A percentile compares a stretch with the other conserved stretches of the same genome.
These are phyloP conservation scores for Hirtodrosophila cameraria DNA, from an alignment of 2,888 invertebrate species.

Conservation along the genomic window DNA sequence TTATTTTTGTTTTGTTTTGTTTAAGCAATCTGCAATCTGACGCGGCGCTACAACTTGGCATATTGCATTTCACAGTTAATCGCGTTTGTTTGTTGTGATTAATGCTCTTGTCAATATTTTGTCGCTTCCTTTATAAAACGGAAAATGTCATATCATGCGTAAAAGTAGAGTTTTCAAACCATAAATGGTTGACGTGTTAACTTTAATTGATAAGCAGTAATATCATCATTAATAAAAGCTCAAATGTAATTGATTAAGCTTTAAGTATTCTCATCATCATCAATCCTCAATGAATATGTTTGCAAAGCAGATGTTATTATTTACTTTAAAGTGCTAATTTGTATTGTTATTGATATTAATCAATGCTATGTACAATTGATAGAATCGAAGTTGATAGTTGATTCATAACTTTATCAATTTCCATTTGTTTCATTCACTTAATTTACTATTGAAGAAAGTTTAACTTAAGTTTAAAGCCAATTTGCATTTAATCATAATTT, in stretches of 20 bases:
- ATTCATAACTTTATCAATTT: too few species aligned
- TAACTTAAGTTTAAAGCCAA: too few species aligned
- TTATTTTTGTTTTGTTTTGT: slow-evolving; percentile 5
- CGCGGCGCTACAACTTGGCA: slow-evolving; percentile 33
- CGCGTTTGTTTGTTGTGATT: slow-evolving; percentile 27
- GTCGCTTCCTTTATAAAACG: neutral
- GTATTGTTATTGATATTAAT: slow-evolving; percentile 29
- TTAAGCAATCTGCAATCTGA: too few species aligned
- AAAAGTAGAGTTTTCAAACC: too few species aligned
- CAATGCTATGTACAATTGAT: slow-evolving; percentile 23
- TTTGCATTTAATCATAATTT: too few species aligned
- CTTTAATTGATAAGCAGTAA: neutral
- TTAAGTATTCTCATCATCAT: slow-evolving; percentile 24
- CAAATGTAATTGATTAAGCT: slow-evolving; percentile 6
- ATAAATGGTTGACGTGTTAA: too few species aligned
- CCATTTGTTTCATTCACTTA: too few species aligned
- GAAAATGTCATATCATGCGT: too few species aligned
- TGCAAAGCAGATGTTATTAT: slow-evolving; percentile 11
- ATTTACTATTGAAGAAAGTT: too few species aligned
- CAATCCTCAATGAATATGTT: slow-evolving; percentile 6
- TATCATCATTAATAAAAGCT: slow-evolving; percentile 21
- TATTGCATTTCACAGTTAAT: slow-evolving; percentile 20
- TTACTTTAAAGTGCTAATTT: slow-evolving; percentile 51
- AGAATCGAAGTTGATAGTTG: too few species aligned
- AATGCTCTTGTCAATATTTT: slow-evolving; percentile 18